Conservation (phyloP, 2,113 vertebrate genomes). For the Corythaeola cristata region DNA sequence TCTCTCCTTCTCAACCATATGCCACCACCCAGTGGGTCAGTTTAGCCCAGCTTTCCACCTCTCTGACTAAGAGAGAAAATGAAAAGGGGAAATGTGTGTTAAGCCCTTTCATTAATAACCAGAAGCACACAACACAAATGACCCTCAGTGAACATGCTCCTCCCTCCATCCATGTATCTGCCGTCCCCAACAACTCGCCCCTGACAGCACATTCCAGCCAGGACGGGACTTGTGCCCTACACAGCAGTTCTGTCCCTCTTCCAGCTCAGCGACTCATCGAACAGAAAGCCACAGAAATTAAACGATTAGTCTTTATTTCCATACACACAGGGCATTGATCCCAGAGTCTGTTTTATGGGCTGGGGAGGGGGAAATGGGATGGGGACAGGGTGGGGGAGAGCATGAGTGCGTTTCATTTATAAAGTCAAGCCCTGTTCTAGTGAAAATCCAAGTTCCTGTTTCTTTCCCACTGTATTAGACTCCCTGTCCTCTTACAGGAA, state of each 20-base stretch:
- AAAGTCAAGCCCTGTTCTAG: conserved; percentile 21
- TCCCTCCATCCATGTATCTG: background rate
- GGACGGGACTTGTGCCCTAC: background rate
- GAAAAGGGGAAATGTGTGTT: background rate
- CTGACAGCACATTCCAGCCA: background rate
- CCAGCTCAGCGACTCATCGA: background rate
- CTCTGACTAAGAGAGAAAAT: background rate
- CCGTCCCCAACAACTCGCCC: background rate
- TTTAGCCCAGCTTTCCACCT: background rate
- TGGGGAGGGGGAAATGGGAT: background rate
- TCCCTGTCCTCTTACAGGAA: conserved; percentile 53
- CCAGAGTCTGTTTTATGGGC: conserved; percentile 25
- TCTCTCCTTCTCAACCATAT: background rate
- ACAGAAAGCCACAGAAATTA: conserved; percentile 38
- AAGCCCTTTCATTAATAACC: background rate
- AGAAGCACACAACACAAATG: background rate
- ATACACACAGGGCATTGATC: conserved; percentile 55
- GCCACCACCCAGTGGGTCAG: background rate
- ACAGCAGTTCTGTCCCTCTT: conserved; percentile 2
- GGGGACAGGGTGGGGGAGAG: background rate
- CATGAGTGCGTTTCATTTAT: background rate
- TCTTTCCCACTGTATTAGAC: background rate
- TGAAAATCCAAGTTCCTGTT: background rate
- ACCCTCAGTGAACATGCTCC: background rate
- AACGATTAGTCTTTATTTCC: background rate